phyloP scores from a whole-genome alignment of 30 jellyfish, hydroid and myxozoan species.

The Rhopilema esculentum region DNA sequence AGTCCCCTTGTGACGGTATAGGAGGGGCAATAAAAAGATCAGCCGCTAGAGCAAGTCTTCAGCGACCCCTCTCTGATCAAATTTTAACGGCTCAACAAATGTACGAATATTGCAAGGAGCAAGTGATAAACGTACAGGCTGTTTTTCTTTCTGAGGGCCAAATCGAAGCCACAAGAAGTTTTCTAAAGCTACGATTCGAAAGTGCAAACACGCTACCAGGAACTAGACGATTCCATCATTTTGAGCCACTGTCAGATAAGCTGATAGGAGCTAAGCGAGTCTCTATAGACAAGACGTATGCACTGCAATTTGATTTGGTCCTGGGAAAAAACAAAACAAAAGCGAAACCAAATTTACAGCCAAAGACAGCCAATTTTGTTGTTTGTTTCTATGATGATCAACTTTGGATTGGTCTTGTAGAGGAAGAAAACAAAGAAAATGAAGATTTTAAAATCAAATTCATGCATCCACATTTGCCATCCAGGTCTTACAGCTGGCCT shows the following conservation, averaged over 20 bases:
- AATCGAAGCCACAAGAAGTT: slow-evolving; percentile 15
- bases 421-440: slow-evolving; percentile 1
- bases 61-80: slow-evolving; percentile 48
- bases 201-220: slow-evolving; percentile 70
- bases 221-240: slow-evolving; percentile 50
- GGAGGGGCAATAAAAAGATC: slow-evolving; percentile 44
- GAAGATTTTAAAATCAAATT: slow-evolving; percentile 14
- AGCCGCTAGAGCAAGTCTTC: slow-evolving; percentile 80
- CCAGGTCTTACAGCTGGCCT: slow-evolving; percentile 30
- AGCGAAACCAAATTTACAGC: background rate
- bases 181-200: too few relatives aligned
- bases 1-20: too few relatives aligned
- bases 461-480: slow-evolving; percentile 40
- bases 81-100: slow-evolving; percentile 49
- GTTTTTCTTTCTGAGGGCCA: slow-evolving; percentile 24
- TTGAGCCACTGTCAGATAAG: slow-evolving; percentile 33
- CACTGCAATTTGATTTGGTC: background rate
- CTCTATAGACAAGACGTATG: slow-evolving; percentile 19
- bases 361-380: background rate
- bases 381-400: slow-evolving; percentile 12
- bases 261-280: slow-evolving; percentile 36
- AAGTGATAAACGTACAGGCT: slow-evolving; percentile 11
- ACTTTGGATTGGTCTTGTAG: slow-evolving; percentile 16
- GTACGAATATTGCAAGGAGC: slow-evolving; percentile 37
- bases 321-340: slow-evolving; percentile 1